phyloP scores from a whole-genome alignment of 1,140 invertebrate species.

The Panulirus ornatus region DNA sequence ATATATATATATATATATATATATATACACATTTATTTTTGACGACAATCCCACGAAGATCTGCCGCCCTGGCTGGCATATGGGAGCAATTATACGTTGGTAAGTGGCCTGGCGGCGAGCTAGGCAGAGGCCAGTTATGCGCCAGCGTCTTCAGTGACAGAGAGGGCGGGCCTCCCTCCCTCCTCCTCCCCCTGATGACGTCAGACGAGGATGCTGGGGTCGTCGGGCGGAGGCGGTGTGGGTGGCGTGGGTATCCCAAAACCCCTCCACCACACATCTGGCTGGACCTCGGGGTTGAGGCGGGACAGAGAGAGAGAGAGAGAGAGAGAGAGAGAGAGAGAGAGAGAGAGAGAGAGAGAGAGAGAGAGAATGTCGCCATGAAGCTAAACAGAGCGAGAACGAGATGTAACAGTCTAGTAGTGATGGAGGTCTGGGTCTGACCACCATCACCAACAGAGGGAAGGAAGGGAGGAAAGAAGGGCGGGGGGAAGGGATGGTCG shows the following conservation, averaged over 20 bases:
- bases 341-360: background rate
- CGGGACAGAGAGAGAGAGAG: background rate
- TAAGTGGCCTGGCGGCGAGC: background rate
- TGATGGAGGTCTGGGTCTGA: too few species aligned
- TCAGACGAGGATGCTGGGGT: constrained; percentile 33
- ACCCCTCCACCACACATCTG: background rate
- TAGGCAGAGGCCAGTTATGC: constrained; percentile 4
- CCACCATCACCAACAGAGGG: too few species aligned
- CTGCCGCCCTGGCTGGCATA: background rate
- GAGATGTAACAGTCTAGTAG: too few species aligned
- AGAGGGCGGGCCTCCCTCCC: too few species aligned
- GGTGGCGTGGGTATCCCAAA: background rate
- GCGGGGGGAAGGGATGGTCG: too few species aligned
- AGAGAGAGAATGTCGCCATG: background rate
- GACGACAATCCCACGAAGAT: too few species aligned
- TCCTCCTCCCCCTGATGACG: constrained; percentile 1
- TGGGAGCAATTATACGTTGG: constrained; percentile 30
- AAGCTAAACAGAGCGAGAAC: background rate
- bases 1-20: too few species aligned
- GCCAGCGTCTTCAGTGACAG: background rate
- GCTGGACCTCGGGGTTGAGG: background rate
- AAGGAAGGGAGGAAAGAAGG: background rate
- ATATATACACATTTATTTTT: too few species aligned
- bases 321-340: background rate
- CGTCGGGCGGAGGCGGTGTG: constrained; percentile 5